Conservation (phyloP, 1,140 invertebrate genomes). For the Muscidifurax raptorellus region DNA sequence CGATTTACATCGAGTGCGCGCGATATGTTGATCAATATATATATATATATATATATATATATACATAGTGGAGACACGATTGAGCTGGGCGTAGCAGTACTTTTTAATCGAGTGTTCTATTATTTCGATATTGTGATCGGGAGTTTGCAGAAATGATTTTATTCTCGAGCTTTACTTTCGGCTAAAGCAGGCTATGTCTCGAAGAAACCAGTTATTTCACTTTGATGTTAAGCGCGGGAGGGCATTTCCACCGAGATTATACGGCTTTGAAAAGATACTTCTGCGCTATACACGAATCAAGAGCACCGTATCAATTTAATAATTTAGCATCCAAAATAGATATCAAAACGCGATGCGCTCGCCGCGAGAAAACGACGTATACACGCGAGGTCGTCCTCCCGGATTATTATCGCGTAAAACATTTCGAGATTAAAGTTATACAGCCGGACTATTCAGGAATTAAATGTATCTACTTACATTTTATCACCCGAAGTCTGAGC, state of each 20-base stretch:
- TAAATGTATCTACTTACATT: neutral
- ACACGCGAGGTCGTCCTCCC: neutral
- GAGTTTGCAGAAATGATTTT: neutral
- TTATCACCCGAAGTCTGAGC: neutral
- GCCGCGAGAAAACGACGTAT: neutral
- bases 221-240: neutral
- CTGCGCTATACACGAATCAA: neutral
- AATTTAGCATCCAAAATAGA: neutral
- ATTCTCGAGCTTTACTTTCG: neutral
- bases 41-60: too few relatives aligned
- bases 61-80: neutral
- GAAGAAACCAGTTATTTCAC: neutral
- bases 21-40: conserved; percentile 33
- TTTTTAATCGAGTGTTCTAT: too few relatives aligned
- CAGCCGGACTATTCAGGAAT: neutral
- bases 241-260: neutral
- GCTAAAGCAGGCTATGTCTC: neutral
- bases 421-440: neutral
- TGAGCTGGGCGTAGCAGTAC: neutral
- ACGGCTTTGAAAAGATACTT: too few relatives aligned
- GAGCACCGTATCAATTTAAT: neutral
- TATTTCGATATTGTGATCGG: too few relatives aligned
- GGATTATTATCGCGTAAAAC: neutral
- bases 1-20: conserved; percentile 25
- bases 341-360: neutral